These are phyloP conservation scores for Antidorcas marsupialis DNA, from an alignment of 2,113 vertebrate species.

Conservation along the genomic window DNA sequence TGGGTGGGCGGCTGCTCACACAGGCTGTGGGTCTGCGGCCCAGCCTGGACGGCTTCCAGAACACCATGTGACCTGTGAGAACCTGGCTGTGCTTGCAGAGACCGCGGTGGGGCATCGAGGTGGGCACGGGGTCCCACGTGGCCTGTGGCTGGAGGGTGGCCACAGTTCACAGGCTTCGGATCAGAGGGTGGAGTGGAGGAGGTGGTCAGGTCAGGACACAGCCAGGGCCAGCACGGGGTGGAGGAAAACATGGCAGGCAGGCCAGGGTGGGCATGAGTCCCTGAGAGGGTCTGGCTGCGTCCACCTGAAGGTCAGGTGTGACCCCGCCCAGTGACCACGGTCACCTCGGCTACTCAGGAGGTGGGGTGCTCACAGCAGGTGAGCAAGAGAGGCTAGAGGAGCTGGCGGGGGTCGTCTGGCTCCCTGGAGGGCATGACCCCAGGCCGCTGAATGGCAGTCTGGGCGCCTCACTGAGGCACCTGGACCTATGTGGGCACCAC, in stretches of 20 bases:
- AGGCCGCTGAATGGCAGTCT: neutral
- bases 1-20: neutral
- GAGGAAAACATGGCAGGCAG: rapidly evolving
- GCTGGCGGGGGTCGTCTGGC: neutral
- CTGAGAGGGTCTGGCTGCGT: neutral
- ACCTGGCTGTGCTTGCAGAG: neutral
- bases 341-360: neutral
- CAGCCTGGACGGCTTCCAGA: neutral
- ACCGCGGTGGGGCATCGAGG: rapidly evolving
- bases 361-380: neutral
- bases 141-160: neutral
- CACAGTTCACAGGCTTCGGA: rapidly evolving
- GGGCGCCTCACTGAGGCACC: neutral
- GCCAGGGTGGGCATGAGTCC: neutral
- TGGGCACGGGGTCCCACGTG: rapidly evolving
- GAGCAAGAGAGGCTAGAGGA: neutral
- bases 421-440: neutral
- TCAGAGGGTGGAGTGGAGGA: neutral
- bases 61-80: neutral
- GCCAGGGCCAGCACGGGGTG: neutral
- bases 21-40: neutral
- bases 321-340: neutral
- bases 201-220: neutral
- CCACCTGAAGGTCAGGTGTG: neutral
- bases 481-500: neutral